phyloP scores from a whole-genome alignment of 1,140 invertebrate species.

The Oppia nitens region DNA sequence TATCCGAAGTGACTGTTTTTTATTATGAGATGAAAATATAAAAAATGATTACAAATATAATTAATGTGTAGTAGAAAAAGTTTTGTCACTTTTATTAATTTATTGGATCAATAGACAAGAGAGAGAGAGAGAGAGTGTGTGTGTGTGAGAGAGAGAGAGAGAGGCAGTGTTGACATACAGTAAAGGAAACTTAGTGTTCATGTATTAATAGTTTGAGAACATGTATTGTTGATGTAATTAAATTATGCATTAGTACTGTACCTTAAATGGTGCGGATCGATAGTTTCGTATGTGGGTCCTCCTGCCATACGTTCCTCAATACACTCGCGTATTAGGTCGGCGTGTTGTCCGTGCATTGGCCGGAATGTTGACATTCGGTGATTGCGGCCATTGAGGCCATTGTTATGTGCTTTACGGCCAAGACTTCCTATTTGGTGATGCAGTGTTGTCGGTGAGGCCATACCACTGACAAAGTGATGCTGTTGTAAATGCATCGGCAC shows the following conservation, averaged over 20 bases:
- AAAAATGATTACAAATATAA: no score
- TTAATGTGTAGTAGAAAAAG: no score
- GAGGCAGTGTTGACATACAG: no score
- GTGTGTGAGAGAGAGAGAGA: no score
- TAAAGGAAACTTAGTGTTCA: no score
- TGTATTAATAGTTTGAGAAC: no score
- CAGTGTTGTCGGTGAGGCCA: neutral
- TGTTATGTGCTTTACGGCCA: neutral
- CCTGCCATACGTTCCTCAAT: neutral
- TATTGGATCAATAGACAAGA: no score
- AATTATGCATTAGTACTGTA: neutral
- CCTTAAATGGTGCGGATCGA: constrained; percentile 5
- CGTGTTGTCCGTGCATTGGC: neutral
- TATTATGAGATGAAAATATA: no score
- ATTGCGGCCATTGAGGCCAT: neutral
- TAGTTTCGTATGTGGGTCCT: neutral
- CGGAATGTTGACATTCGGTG: neutral
- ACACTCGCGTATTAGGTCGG: neutral
- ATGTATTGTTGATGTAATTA: neutral
- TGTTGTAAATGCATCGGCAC: neutral
- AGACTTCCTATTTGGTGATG: neutral
- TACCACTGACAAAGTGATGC: neutral
- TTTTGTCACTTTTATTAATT: no score
- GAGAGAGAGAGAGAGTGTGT: no score
- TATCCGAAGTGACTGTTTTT: constrained; percentile 1